Evolutionary conservation across 2,113 vertebrate genomes (phyloP), one percentile per base, ranked within the genome.

Genomic region (Nannobrachium achirus): DNA sequence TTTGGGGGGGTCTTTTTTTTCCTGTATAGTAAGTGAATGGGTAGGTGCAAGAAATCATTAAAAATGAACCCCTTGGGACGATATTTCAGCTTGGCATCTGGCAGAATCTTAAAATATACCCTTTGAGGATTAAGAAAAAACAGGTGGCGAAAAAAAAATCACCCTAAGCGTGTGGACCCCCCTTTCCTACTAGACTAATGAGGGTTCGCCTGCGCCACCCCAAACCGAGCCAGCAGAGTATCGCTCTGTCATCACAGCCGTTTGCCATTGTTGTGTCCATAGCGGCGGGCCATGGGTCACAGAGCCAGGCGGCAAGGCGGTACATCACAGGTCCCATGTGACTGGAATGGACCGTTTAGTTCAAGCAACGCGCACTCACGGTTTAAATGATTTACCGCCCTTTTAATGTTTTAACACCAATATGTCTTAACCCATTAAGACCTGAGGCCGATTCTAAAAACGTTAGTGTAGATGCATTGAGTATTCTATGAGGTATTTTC

Each of bases 301-400:
- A 6, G 10, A 4, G 5, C 55, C 42, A 40, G 6, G 7, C 33
- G 25, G 25, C 13, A n/a, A 19, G 14, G 53, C 3, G 48, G 11
- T 48, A 53, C 40, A 64, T 10, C 10, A 4, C 16, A 68, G 20
- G 73, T 76, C 80, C 50, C 1, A 1, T n/a, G 39, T 8, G 20
- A 53, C 55, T 56, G 25, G 41, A 67, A 48, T 10, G 6, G 25
- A n/a, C 48, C 49, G 8, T 52, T 71, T 71, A 78, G 63, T 76
- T 69, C 45, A 15, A 40, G 10, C 39, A 1, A 62, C 62, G 64
- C 63, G 20, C 63, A 66, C 8, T 70, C 10, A 0, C 2, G 1
- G 58, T 59, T 75, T 61, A 51, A 65, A 55, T 57, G 59, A 73
- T 60, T 42, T 25, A 7, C 10, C 33, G 13, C 13, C 25, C 19